These are phyloP conservation scores for Aleiodes testaceus DNA, from an alignment of 2,888 invertebrate species.

Conservation along the genomic window DNA sequence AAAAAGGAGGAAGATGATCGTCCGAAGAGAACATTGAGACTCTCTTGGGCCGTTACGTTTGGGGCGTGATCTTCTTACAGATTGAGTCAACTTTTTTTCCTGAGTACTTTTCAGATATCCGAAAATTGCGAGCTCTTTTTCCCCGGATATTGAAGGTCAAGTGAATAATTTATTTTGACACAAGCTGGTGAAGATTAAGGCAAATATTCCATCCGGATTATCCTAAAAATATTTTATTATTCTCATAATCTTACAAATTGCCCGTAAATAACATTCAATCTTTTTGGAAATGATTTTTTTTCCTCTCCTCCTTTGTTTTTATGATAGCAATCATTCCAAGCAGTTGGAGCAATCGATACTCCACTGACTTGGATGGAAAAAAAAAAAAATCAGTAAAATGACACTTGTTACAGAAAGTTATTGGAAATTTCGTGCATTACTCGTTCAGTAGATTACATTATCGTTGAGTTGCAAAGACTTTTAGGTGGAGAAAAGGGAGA, in stretches of 20 bases:
- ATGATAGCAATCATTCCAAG: slow-evolving; percentile 29
- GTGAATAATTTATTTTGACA: slow-evolving; percentile 25
- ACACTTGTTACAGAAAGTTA: slow-evolving; percentile 3
- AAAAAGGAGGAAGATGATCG: background rate
- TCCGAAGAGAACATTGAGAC: slow-evolving; percentile 6
- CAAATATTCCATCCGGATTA: slow-evolving; percentile 21
- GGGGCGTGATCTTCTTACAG: slow-evolving; percentile 67
- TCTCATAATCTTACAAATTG: background rate
- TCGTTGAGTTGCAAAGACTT: slow-evolving; percentile 46
- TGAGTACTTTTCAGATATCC: slow-evolving; percentile 42
- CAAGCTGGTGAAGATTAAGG: slow-evolving; percentile 37
- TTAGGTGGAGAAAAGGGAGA: slow-evolving; percentile 21
- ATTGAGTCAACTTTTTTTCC: slow-evolving; percentile 51
- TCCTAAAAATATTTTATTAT: slow-evolving; percentile 5
- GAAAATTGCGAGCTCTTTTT: slow-evolving; percentile 28
- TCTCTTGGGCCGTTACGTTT: slow-evolving; percentile 58
- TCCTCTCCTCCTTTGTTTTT: background rate
- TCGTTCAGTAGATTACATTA: slow-evolving; percentile 29
- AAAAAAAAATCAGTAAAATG: background rate
- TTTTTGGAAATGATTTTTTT: background rate
- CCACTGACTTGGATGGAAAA: slow-evolving; percentile 14
- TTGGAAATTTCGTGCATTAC: slow-evolving; percentile 12
- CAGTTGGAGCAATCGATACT: slow-evolving; percentile 18
- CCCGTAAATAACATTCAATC: slow-evolving; percentile 1
- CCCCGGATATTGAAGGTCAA: slow-evolving; percentile 16